Evolutionary conservation across 2,113 vertebrate species (phyloP).

Genomic region (Leptosomus discolor): DNA sequence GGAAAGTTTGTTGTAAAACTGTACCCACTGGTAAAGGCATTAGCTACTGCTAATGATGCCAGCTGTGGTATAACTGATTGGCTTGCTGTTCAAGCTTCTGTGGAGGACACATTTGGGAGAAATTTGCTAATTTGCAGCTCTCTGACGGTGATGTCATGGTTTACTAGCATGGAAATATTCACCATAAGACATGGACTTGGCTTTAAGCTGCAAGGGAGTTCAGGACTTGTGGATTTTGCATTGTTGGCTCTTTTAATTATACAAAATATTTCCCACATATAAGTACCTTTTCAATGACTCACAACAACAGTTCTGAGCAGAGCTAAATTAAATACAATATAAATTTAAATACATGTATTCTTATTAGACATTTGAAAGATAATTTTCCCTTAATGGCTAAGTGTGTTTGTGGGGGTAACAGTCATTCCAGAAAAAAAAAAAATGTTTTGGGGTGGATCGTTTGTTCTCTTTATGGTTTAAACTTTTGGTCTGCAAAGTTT

Average conservation of each 20-base stretch:
- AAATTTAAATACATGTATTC: neutral
- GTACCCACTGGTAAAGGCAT: neutral
- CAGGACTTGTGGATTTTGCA: neutral
- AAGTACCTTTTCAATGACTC: neutral
- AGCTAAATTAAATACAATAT: neutral
- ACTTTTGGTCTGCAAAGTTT: neutral
- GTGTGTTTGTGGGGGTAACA: neutral
- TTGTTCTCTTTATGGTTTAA: neutral
- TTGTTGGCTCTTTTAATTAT: neutral
- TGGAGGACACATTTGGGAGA: neutral
- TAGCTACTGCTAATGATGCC: neutral
- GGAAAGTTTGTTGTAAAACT: neutral
- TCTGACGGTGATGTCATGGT: neutral
- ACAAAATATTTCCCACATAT: neutral
- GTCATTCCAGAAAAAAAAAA: neutral
- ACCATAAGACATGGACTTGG: neutral
- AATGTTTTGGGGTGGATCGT: neutral
- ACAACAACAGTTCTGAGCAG: neutral
- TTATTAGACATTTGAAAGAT: neutral
- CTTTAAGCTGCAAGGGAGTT: neutral
- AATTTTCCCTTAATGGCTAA: neutral
- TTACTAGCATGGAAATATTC: neutral
- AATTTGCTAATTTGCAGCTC: neutral
- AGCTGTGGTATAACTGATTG: neutral
- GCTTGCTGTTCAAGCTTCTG: neutral